phyloP scores from a whole-genome alignment of 2,113 vertebrate genomes.

The Gila orcuttii region DNA sequence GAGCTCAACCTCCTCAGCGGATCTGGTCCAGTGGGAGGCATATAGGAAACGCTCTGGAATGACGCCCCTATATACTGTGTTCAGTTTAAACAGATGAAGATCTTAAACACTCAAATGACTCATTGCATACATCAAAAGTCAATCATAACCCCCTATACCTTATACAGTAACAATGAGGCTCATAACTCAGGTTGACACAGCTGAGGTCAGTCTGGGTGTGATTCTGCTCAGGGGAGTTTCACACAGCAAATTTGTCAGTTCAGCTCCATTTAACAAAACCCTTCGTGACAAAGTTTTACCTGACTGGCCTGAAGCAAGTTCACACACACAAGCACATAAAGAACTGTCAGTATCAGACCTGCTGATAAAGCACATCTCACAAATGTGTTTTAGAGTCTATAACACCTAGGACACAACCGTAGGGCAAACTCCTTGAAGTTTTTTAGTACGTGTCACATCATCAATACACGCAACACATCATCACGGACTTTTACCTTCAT shows the following conservation, averaged over 20 bases:
- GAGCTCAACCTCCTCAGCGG: background rate
- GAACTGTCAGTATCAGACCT: constrained; percentile 3
- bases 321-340: background rate
- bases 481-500: background rate
- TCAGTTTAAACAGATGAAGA: constrained; percentile 21
- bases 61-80: background rate
- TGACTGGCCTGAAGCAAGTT: constrained; percentile 5
- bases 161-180: constrained; percentile 17
- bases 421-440: background rate
- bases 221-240: constrained; percentile 35
- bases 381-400: background rate
- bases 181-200: constrained; percentile 24
- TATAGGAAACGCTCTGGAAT: constrained; percentile 1
- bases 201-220: constrained; percentile 27
- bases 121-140: background rate
- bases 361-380: constrained; percentile 28
- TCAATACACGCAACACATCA: background rate
- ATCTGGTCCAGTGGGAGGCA: background rate
- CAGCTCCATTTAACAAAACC: constrained; percentile 29
- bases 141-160: background rate
- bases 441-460: background rate
- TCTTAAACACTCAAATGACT: constrained; percentile 17
- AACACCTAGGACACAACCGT: background rate
- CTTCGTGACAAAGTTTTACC: background rate
- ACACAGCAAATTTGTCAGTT: constrained; percentile 21